Evolutionary conservation across 2,888 invertebrate genomes (phyloP), one percentile per base, ranked within the genome.

Genomic region (Invenusta paracnida): DNA sequence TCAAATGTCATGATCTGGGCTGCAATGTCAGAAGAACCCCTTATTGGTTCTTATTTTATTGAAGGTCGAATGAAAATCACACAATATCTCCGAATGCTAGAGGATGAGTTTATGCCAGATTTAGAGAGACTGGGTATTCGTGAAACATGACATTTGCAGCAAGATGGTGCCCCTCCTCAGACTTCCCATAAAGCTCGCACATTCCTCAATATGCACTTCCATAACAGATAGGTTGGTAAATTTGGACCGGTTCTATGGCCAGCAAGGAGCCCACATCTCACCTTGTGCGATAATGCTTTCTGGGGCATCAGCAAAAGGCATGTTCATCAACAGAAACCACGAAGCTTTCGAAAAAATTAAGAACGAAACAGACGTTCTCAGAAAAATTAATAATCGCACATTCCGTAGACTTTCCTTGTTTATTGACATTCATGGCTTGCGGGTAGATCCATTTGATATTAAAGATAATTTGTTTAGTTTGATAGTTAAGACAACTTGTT

Each of bases 241-340:
- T 73, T 73, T 73, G 73, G 73, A 73, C 11, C 23, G 73, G 73
- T 73, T 73, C 73, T 25, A 73, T 73, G 73, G 73, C 73, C 73
- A n/a, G 25, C 73, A 73, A 73, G 73, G 25, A 73, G 73, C 27
- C 73, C 73, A 23, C 2, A 73, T 73, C 73, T 73, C 73, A 73
- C 73, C 25, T 73, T 25, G 27, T 73, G 73, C 73, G 25, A 73
- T 25, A 73, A 73, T 73, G 17, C 73, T 73, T 25, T 73, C 73
- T 30, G 82, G 82, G 82, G 82, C 23, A 27, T 13, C 29, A 82
- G 5, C 2, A 82, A 82, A 82, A 82, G 82, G 30, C 13, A 82
- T 29, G 82, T 82, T 82, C 82, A 82, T 30, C 82, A 82, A 29
- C 29, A 82, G 29, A 82, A 29, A 30, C 82, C 82, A 82, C 82